Conservation (phyloP, 35 echinoderm and acorn worm species). For the Anneissia japonica region DNA sequence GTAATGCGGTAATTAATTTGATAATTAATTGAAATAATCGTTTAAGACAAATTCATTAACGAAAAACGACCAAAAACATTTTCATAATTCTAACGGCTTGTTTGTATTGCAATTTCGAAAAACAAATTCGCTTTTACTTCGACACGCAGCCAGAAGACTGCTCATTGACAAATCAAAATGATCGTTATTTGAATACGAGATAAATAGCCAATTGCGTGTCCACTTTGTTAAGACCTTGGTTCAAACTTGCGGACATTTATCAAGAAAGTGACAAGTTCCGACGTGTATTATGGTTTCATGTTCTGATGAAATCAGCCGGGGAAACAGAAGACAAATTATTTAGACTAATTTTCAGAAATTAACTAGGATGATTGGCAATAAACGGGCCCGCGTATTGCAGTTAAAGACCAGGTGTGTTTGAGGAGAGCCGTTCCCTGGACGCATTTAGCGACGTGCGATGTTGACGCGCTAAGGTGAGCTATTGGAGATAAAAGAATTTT, state of each 20-base stretch:
- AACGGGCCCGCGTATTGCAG: background rate
- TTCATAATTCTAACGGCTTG: too few species aligned
- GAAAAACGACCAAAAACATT: too few species aligned
- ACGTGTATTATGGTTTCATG: background rate
- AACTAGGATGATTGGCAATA: background rate
- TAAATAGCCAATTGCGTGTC: too few species aligned
- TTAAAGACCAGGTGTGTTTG: slow-evolving; percentile 1
- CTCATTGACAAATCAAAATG: too few species aligned
- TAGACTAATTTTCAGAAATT: background rate
- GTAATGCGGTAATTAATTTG: too few species aligned
- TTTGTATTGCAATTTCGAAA: too few species aligned
- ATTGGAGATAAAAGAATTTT: slow-evolving; percentile 2
- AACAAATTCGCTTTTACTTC: too few species aligned
- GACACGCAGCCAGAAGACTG: too few species aligned
- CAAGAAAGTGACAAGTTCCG: background rate
- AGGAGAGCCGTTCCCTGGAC: background rate
- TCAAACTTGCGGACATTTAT: background rate
- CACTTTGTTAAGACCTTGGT: background rate
- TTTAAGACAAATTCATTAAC: too few species aligned
- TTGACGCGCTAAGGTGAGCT: background rate
- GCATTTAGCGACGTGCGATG: background rate
- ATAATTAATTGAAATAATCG: too few species aligned
- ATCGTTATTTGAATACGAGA: too few species aligned
- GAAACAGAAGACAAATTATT: background rate
- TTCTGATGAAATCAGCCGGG: background rate